A percentile compares a stretch with the other conserved stretches of the same genome.
Conservation (phyloP, 2,113 vertebrate genomes). For the Microcebus ravelobensis region DNA sequence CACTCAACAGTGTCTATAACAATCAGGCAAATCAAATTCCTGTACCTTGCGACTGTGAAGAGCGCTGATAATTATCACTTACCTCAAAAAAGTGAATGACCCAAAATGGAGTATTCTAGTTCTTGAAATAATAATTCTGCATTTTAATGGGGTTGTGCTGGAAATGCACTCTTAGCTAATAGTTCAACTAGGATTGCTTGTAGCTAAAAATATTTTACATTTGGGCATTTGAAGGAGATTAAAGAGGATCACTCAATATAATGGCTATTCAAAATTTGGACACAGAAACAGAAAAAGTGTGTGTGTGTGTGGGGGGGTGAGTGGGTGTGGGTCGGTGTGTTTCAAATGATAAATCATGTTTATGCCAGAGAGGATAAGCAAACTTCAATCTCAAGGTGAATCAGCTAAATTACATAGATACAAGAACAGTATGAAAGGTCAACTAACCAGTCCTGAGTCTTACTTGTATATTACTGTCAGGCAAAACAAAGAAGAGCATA, state of each 20-base stretch:
- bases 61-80: slow-evolving; percentile 65
- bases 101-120: neutral
- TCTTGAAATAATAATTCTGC: slow-evolving; percentile 5
- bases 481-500: slow-evolving; percentile 40
- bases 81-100: slow-evolving; percentile 49
- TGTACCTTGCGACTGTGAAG: slow-evolving; percentile 56
- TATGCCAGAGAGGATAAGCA: neutral
- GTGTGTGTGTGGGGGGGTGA: neutral
- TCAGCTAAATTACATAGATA: slow-evolving; percentile 10
- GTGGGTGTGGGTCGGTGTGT: neutral
- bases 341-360: slow-evolving; percentile 54
- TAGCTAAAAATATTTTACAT: neutral
- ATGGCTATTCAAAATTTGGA: neutral
- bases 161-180: neutral
- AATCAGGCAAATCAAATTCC: slow-evolving; percentile 67
- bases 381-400: slow-evolving; percentile 42
- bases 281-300: neutral
- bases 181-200: neutral
- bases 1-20: slow-evolving; percentile 5
- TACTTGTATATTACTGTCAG: slow-evolving; percentile 48
- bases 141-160: neutral
- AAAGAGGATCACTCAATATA: neutral
- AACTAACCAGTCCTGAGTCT: neutral
- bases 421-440: neutral
- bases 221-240: slow-evolving; percentile 40